These are phyloP conservation scores for Archilochus colubris DNA, from an alignment of 2,113 vertebrate genomes.

Conservation along the genomic window DNA sequence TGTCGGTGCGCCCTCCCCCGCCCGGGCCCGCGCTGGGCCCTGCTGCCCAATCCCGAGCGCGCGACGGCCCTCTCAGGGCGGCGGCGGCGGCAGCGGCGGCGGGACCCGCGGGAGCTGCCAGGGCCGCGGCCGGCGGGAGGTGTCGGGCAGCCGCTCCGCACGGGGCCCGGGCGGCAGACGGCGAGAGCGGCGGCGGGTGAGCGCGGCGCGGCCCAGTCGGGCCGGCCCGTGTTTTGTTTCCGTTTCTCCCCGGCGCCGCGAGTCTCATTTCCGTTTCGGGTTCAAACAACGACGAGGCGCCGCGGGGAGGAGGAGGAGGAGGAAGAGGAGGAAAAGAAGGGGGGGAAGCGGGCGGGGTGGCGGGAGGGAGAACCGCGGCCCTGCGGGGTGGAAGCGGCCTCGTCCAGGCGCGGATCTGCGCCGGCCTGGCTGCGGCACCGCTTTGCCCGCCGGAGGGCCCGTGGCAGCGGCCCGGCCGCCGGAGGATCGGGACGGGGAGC, in stretches of 20 bases:
- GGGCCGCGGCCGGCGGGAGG: background rate
- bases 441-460: background rate
- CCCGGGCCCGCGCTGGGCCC: constrained; percentile 44
- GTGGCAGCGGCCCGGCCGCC: background rate
- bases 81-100: background rate
- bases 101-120: background rate
- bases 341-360: background rate
- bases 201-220: constrained; percentile 57
- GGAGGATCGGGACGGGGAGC: background rate
- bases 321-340: background rate
- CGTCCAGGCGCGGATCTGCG: too few species aligned
- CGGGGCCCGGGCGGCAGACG: background rate
- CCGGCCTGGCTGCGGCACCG: background rate
- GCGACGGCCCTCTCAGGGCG: background rate
- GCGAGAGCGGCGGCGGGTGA: background rate
- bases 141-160: background rate
- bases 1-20: constrained; percentile 45
- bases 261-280: constrained; percentile 92
- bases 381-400: background rate
- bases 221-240: constrained; percentile 95
- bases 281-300: constrained; percentile 50
- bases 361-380: background rate
- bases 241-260: constrained; percentile 85
- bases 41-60: background rate
- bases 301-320: constrained; percentile 16